Evolutionary conservation across 2,113 vertebrate species (phyloP).

Genomic region (Tenrec ecaudatus): DNA sequence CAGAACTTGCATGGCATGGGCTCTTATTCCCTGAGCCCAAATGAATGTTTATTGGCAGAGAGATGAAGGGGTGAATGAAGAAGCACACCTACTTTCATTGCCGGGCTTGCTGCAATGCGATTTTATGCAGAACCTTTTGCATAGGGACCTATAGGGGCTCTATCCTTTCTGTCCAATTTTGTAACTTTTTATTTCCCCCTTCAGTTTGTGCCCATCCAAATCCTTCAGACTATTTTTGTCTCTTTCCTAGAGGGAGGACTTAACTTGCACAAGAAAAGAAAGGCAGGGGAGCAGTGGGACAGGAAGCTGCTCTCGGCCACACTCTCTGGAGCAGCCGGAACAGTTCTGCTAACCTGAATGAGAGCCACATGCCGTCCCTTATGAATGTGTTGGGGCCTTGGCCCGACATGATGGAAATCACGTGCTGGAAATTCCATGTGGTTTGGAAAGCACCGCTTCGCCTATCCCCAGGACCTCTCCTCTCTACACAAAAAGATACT

Average conservation of each 20-base stretch:
- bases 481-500: constrained; percentile 37
- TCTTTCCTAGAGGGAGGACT: constrained; percentile 26
- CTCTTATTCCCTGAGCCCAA: background rate
- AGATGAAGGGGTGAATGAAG: constrained; percentile 20
- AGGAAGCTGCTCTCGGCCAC: background rate
- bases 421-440: background rate
- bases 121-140: constrained; percentile 23
- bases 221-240: background rate
- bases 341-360: background rate
- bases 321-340: background rate
- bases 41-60: background rate
- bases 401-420: background rate
- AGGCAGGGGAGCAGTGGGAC: background rate
- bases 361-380: background rate
- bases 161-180: too few species aligned
- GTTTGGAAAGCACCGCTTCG: background rate
- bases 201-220: background rate
- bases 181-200: background rate
- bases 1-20: background rate
- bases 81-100: background rate
- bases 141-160: background rate
- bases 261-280: background rate
- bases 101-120: background rate
- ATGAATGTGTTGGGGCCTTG: background rate
- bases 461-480: background rate